Percentiles rank a stretch among this genome's conserved stretches.
phyloP scores from a whole-genome alignment of 2,888 invertebrate genomes.

The Aplocera efformata region DNA sequence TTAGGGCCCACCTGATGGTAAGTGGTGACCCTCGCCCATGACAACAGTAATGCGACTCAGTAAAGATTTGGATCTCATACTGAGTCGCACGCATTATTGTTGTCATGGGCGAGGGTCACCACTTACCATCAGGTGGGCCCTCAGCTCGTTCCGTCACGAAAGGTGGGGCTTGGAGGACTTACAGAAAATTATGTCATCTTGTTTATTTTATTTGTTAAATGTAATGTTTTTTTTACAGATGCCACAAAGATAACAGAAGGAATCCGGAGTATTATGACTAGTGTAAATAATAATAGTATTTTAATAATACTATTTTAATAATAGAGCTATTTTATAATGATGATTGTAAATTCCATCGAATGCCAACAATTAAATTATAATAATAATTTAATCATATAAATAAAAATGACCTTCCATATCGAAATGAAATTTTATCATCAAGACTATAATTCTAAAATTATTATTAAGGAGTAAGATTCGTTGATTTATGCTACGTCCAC shows the following conservation, averaged over 20 bases:
- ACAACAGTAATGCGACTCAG: too few species aligned
- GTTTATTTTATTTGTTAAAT: background rate
- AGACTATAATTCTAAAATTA: background rate
- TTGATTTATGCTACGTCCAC: conserved; percentile 5
- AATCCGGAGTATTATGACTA: conserved; percentile 15
- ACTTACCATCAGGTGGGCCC: too few species aligned
- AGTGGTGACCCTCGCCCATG: too few species aligned
- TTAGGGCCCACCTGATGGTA: too few species aligned
- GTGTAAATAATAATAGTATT: conserved; percentile 36
- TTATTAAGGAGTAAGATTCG: conserved; percentile 5
- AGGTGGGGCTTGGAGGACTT: too few species aligned
- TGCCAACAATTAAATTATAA: conserved; percentile 47
- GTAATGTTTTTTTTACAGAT: conserved; percentile 50
- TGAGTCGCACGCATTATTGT: too few species aligned
- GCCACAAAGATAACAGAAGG: conserved; percentile 67
- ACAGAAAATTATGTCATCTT: too few species aligned
- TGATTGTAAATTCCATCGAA: conserved; percentile 52
- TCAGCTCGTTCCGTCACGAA: too few species aligned
- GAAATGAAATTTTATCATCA: conserved; percentile 20
- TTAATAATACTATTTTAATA: too few species aligned
- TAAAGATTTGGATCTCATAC: too few species aligned
- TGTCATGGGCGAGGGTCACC: too few species aligned
- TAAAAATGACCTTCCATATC: conserved; percentile 22
- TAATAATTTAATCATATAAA: conserved; percentile 13
- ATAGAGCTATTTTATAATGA: conserved; percentile 1